Base-by-base conservation (phyloP, 2,888 invertebrate species). In the Entomobrya multifasciata region DNA sequence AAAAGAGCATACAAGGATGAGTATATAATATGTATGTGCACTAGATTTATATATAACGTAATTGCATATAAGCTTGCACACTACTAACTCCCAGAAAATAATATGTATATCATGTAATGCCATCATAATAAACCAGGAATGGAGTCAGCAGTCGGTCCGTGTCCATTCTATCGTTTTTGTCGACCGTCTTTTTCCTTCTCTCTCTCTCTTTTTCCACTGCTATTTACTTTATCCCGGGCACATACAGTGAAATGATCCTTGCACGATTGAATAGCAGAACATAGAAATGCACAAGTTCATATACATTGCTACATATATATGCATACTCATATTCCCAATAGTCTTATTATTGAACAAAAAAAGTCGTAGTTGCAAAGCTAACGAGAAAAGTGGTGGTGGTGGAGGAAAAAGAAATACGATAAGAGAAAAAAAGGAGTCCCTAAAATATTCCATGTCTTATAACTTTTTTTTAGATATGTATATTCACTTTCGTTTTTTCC, bases 221-320 rank as follows among this genome's bases (percentile, higher is more conserved):
- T 80, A 80, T 80, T 80, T 80, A 80, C 80, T 80, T 80, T 70
- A 41, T 55, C 72, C 81, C 81, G 60, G 81, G 81, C 72, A 82
- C 60, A 80, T 70, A 65, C 57, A 82, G 60, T 44, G 70, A 81
- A 81, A 72, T 81, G 70, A 82, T 72, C 81, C 81, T 72, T 80
- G 25, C 65, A 82, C 80, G 70, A 67, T 80, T 80, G 70, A 79
- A 79, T 62, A 27, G 65, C 27, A 79, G 10, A 5, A 30, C 27
- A 27, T 15, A 65, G 47, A 36, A 79, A 79, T 79, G 57, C 65
- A 49, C 41, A 65, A 25, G 47, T 49, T 49, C 49, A n/a, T n/a
- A 72, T 55, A 76, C 17, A 27, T 30, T 2, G 8, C 4, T 36
- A 72, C 27, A 3, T 49, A 49, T 27, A 49, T 30, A 10, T 36